Evolutionary conservation across 2,113 vertebrate genomes (phyloP).

Genomic region (Symphodus melops): DNA sequence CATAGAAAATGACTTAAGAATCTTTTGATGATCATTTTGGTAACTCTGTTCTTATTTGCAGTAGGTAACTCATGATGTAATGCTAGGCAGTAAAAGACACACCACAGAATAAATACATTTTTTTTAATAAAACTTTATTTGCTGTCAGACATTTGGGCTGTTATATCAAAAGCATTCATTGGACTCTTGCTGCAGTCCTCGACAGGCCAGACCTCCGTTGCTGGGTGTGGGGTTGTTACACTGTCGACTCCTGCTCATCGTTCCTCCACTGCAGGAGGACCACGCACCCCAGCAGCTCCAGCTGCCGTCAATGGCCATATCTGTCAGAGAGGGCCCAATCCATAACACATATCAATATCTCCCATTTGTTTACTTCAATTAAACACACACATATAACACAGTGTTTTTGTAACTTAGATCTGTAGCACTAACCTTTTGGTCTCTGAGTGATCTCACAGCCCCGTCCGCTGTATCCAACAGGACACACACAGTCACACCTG

Average conservation of each 20-base stretch:
- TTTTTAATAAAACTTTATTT: slow-evolving; percentile 9
- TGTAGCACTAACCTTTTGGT: slow-evolving; percentile 75
- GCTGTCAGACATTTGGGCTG: not conserved
- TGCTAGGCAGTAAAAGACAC: not conserved
- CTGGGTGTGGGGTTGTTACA: slow-evolving; percentile 88
- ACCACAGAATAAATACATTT: not conserved
- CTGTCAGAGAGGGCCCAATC: slow-evolving; percentile 67
- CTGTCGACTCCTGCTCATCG: slow-evolving; percentile 83
- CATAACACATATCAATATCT: not conserved
- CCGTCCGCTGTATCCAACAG: slow-evolving; percentile 82
- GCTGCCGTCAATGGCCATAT: slow-evolving; percentile 81
- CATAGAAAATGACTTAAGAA: not conserved
- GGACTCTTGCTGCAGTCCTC: slow-evolving; percentile 82
- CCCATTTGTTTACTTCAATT: not conserved
- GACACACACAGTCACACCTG: slow-evolving; percentile 90
- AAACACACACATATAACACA: not conserved
- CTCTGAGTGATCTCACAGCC: slow-evolving; percentile 87
- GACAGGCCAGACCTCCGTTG: slow-evolving; percentile 81
- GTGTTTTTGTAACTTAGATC: not conserved
- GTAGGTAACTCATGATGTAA: not conserved
- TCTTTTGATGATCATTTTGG: not conserved
- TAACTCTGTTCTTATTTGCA: not conserved
- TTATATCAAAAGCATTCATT: slow-evolving; percentile 74
- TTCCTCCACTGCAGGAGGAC: slow-evolving; percentile 82
- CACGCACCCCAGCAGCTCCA: slow-evolving; percentile 94